Evolutionary conservation across 2,797 vertebrate genomes (phyloP), one percentile per base, ranked within the genome.

Genomic region (Atherinosoma microstoma): DNA sequence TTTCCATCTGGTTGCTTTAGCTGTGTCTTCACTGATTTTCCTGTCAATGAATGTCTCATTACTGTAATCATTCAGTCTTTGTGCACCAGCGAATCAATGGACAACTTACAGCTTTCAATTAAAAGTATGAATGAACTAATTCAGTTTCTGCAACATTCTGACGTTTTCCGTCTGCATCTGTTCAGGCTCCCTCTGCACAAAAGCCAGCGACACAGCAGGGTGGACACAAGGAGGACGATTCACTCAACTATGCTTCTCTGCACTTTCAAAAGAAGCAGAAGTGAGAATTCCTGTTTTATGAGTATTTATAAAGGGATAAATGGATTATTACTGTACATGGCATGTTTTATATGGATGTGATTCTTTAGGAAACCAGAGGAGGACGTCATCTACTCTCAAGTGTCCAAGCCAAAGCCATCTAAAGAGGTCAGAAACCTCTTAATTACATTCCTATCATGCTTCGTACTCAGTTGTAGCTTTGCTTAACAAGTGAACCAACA

Each of bases 201-300:
- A 70, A 58, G 4, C 57, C 74, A 56, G 12, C 5, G 30, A 64
- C 10, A 67, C 35, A 22, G 18, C 45, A 77, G 20, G 70, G 40
- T 27, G 76, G 45, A 70, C 16, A 54, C 20, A 29, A 6, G 20
- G n/a, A 30, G 22, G 60, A 75, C 0, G 68, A 74, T 5, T 60
- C 67, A 3, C 70, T 89, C 34, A 85, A 80, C 79, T 90, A 89
- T 3, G 58, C 80, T 4, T 78, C 75, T 60, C 10, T 90, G 24
- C 34, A 87, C 18, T 88, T 92, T 73, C 59, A 8, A 20, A 66
- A 83, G 8, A 59, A 42, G 58, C 9, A 76, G 24, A 82, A 63
- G 88, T 92, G 54, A 89, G 83, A 70, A 16, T 70, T 62, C 5
- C 2, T 29, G 0, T 42, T 71, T 49, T 30, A 11, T 4, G 61